Conservation (phyloP, 1,140 invertebrate species). For the Danaus melanippus region DNA sequence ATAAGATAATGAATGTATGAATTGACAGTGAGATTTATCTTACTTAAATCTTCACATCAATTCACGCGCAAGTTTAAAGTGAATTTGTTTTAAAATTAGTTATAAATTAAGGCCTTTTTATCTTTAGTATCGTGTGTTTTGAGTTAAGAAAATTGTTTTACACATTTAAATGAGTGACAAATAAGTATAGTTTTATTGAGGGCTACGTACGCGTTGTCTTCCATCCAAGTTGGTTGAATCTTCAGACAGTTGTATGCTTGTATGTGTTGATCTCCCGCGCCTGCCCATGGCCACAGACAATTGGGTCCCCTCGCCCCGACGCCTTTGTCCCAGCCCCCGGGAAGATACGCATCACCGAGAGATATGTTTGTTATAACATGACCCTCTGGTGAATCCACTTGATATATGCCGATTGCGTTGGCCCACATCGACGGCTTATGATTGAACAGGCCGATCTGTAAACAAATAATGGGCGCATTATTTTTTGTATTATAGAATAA, state of each 20-base stretch:
- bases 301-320: constrained; percentile 42
- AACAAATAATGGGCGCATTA: constrained; percentile 4
- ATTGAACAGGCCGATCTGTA: constrained; percentile 59
- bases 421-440: constrained; percentile 39
- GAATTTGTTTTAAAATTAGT: neutral
- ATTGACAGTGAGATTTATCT: neutral
- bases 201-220: constrained; percentile 51
- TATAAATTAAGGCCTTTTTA: neutral
- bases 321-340: constrained; percentile 47
- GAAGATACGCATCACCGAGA: constrained; percentile 37
- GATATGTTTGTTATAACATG: constrained; percentile 43
- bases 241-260: constrained; percentile 52
- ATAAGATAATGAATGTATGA: constrained; percentile 21
- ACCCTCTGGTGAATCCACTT: constrained; percentile 31
- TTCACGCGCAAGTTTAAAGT: neutral
- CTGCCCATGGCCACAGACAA: constrained; percentile 60
- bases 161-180: neutral
- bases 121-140: neutral
- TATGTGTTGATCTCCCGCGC: constrained; percentile 43
- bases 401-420: constrained; percentile 33
- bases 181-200: neutral
- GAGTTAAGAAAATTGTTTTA: neutral
- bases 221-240: constrained; percentile 66
- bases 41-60: neutral
- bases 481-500: too few relatives aligned